Conservation (phyloP, 2,888 invertebrate genomes). For the Mythimna ferrago region DNA sequence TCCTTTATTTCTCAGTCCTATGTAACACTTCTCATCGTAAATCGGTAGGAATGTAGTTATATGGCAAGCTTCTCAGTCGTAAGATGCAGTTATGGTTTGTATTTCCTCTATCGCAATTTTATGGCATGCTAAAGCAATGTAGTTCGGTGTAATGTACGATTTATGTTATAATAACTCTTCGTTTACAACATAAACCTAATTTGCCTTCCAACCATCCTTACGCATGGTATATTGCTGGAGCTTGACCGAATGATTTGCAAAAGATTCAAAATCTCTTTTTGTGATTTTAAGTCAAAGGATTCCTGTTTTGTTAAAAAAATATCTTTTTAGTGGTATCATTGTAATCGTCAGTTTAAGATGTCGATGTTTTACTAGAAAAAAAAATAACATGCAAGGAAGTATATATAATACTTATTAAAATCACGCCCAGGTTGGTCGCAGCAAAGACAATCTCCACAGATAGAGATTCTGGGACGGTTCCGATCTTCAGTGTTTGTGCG, state of each 20-base stretch:
- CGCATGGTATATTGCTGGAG: neutral
- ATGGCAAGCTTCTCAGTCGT: slow-evolving; percentile 3
- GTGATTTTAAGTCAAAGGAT: neutral
- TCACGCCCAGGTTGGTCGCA: too few species aligned
- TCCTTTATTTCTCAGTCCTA: too few species aligned
- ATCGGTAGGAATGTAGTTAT: slow-evolving; percentile 13
- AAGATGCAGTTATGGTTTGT: slow-evolving; percentile 14
- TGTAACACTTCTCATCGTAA: neutral
- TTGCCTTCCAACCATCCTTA: slow-evolving; percentile 15
- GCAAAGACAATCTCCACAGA: too few species aligned
- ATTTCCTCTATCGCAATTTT: slow-evolving; percentile 55
- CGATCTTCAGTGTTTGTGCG: too few species aligned
- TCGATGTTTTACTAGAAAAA: too few species aligned
- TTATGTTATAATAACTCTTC: slow-evolving; percentile 48
- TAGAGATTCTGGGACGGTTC: too few species aligned
- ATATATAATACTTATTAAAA: too few species aligned
- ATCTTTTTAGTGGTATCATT: neutral
- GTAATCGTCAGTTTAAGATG: neutral
- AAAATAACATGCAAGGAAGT: too few species aligned
- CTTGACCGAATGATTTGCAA: neutral
- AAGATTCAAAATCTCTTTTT: neutral
- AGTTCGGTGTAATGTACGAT: slow-evolving; percentile 29
- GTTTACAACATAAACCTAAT: slow-evolving; percentile 44
- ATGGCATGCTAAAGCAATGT: slow-evolving; percentile 51
- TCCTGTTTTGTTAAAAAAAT: neutral